A percentile compares a stretch with the other conserved stretches of the same genome.
Conservation (phyloP, 2,113 vertebrate species). For the Neodontobutis hainanensis region DNA sequence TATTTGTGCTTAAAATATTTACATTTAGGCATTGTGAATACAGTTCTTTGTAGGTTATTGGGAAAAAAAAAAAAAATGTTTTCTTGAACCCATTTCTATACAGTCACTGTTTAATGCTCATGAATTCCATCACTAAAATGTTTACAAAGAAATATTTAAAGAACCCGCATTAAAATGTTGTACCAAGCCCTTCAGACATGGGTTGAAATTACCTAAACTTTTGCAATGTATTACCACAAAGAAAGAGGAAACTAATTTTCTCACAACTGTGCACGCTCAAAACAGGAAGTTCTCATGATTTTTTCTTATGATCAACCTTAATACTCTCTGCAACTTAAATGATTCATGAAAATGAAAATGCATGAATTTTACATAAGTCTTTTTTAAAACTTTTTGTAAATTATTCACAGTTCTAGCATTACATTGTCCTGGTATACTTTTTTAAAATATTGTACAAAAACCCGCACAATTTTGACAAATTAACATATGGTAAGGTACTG, state of each 20-base stretch:
- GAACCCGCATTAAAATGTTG: background rate
- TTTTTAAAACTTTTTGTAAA: background rate
- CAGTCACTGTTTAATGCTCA: background rate
- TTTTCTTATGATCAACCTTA: background rate
- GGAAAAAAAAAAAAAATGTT: too few relatives aligned
- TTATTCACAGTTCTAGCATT: background rate
- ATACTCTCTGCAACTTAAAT: too few relatives aligned
- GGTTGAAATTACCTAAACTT: background rate
- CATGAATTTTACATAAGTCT: too few relatives aligned
- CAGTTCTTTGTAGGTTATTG: background rate
- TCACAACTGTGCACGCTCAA: background rate
- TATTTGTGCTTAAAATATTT: slow-evolving; percentile 7
- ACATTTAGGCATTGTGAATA: slow-evolving; percentile 1
- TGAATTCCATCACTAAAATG: too few relatives aligned
- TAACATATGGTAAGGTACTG: too few relatives aligned
- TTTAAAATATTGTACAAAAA: background rate
- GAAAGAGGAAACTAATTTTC: background rate
- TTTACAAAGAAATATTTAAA: background rate
- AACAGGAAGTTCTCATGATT: background rate
- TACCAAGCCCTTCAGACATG: background rate
- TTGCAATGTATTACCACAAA: slow-evolving; percentile 4
- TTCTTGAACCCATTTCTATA: background rate
- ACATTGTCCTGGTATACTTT: background rate
- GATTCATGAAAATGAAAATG: too few relatives aligned
- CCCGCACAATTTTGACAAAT: background rate